These are phyloP conservation scores for Rhinogobio ventralis DNA, from an alignment of 2,797 vertebrate species.

Conservation along the genomic window DNA sequence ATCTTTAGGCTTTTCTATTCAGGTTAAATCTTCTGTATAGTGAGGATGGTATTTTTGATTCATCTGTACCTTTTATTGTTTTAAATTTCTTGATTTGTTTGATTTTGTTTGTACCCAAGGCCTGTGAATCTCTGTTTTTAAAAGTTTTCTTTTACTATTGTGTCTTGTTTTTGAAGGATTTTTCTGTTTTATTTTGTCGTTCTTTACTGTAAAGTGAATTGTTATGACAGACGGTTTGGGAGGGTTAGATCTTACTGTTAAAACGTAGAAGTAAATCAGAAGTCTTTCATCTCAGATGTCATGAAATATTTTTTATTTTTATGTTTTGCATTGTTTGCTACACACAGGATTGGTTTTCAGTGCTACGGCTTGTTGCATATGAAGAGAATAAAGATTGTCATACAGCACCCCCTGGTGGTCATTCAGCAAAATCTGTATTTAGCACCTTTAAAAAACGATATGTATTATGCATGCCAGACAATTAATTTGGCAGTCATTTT, in stretches of 20 bases:
- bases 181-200: neutral
- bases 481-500: too few species aligned
- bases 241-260: conserved; percentile 4
- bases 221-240: neutral
- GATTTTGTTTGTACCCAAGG: neutral
- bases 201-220: neutral
- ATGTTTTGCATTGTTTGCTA: neutral
- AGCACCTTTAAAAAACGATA: neutral
- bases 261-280: conserved; percentile 42
- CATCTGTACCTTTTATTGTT: conserved; percentile 1
- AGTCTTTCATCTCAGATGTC: neutral
- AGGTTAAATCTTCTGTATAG: neutral
- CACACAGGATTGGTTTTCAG: neutral
- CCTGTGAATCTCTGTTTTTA: neutral
- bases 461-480: too few species aligned
- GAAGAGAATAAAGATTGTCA: conserved; percentile 22
- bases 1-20: neutral
- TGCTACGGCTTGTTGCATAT: neutral
- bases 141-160: neutral
- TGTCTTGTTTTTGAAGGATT: neutral
- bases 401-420: conserved; percentile 34
- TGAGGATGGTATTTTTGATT: neutral
- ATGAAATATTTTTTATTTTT: neutral
- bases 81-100: neutral
- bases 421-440: neutral